phyloP scores from a whole-genome alignment of 2,888 invertebrate genomes.

The Torymus tubicola region DNA sequence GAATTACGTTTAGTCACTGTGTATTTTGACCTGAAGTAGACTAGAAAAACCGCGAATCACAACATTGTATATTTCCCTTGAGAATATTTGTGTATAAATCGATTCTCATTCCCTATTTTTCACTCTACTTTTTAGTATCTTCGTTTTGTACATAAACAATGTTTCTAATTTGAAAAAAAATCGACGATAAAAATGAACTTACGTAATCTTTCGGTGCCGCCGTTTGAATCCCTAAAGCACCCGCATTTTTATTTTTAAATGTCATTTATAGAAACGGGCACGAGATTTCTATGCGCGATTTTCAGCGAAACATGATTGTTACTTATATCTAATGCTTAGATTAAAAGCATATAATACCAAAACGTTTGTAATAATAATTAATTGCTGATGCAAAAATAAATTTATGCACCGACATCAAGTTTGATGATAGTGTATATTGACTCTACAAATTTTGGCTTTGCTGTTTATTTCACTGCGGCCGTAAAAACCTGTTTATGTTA shows the following conservation, averaged over 20 bases:
- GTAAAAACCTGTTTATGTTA: slow-evolving; percentile 70
- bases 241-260: slow-evolving; percentile 22
- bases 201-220: slow-evolving; percentile 39
- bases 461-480: slow-evolving; percentile 59
- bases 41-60: slow-evolving; percentile 31
- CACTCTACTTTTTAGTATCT: slow-evolving; percentile 16
- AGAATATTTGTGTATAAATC: slow-evolving; percentile 35
- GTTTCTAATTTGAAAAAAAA: slow-evolving; percentile 36
- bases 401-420: slow-evolving; percentile 53
- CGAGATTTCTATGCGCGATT: slow-evolving; percentile 50
- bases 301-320: slow-evolving; percentile 47
- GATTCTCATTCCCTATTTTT: slow-evolving; percentile 46
- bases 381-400: slow-evolving; percentile 58
- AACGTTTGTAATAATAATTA: slow-evolving; percentile 55
- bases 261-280: slow-evolving; percentile 39
- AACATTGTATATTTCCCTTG: slow-evolving; percentile 42
- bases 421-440: slow-evolving; percentile 48
- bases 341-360: slow-evolving; percentile 44
- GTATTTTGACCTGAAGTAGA: slow-evolving; percentile 41
- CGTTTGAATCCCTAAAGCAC: background rate
- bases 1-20: slow-evolving; percentile 42
- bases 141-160: slow-evolving; percentile 53
- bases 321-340: slow-evolving; percentile 44
- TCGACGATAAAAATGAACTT: slow-evolving; percentile 5
- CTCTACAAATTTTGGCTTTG: slow-evolving; percentile 43